These are phyloP conservation scores for Xestoiulus laeticollis DNA, from an alignment of 2,888 invertebrate genomes.

Conservation along the genomic window DNA sequence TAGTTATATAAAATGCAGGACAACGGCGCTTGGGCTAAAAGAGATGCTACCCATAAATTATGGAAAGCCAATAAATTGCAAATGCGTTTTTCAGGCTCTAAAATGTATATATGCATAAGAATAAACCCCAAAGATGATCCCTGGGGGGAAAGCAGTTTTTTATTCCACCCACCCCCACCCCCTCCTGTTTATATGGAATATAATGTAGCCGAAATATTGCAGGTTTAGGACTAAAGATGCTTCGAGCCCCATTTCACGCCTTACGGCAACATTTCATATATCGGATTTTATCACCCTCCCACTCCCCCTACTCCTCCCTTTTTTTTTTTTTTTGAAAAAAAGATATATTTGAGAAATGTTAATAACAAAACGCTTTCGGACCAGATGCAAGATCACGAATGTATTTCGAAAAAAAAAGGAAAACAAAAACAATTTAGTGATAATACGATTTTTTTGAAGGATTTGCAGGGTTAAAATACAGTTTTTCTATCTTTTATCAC, in stretches of 20 bases:
- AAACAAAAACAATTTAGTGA: neutral
- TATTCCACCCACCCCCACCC: no score
- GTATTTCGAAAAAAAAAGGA: neutral
- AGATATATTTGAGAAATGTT: neutral
- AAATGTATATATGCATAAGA: constrained; percentile 25
- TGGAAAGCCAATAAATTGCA: constrained; percentile 34
- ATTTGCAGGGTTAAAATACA: no score
- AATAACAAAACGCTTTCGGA: neutral
- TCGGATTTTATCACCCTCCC: neutral
- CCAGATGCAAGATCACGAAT: neutral
- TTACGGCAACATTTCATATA: neutral
- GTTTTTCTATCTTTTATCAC: no score
- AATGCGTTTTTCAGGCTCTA: constrained; percentile 15
- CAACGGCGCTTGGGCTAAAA: neutral
- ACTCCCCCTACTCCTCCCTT: no score
- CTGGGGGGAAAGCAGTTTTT: neutral
- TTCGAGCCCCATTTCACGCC: no score
- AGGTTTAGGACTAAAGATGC: neutral
- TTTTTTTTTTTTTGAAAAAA: neutral
- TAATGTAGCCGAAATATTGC: neutral
- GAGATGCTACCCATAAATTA: constrained; percentile 6
- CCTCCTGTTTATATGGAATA: neutral
- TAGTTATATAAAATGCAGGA: neutral
- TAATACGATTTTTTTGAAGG: neutral
- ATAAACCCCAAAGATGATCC: neutral